These are phyloP conservation scores for Habropoda laboriosa DNA, from an alignment of 1,140 invertebrate species.

Conservation along the genomic window DNA sequence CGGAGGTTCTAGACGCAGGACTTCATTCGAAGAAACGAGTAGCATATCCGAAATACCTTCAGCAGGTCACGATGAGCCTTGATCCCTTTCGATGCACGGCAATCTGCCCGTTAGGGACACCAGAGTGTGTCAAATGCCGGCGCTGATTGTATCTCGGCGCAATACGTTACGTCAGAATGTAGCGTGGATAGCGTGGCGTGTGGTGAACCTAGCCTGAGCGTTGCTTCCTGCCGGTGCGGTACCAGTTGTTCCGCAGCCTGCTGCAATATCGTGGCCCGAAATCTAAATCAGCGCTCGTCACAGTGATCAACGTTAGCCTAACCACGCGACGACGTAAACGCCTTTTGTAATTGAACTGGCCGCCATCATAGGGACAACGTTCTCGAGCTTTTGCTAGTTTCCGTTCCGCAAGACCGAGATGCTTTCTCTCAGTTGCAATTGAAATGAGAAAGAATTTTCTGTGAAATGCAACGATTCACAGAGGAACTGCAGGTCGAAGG, in stretches of 20 bases:
- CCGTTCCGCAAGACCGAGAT: too few relatives aligned
- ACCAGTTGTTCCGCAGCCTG: slow-evolving; percentile 45
- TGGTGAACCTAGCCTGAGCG: slow-evolving; percentile 46
- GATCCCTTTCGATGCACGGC: slow-evolving; percentile 5
- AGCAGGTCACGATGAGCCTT: background rate
- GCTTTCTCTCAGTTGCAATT: too few relatives aligned
- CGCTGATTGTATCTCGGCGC: slow-evolving; percentile 57
- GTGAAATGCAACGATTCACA: too few relatives aligned
- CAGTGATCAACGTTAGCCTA: slow-evolving; percentile 30
- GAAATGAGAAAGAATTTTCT: too few relatives aligned
- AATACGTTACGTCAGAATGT: slow-evolving; percentile 56
- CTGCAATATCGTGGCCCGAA: slow-evolving; percentile 35
- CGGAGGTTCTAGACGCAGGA: background rate
- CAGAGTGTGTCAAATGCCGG: slow-evolving; percentile 50
- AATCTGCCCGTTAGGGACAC: slow-evolving; percentile 13
- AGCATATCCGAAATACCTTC: background rate
- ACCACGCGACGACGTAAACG: background rate
- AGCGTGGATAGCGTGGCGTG: slow-evolving; percentile 46
- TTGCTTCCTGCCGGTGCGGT: slow-evolving; percentile 47
- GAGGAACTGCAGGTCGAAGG: too few relatives aligned
- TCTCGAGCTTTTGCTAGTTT: too few relatives aligned
- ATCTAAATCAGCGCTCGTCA: slow-evolving; percentile 57
- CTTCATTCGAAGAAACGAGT: background rate
- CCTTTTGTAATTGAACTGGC: slow-evolving; percentile 26
- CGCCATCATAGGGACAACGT: too few relatives aligned